phyloP scores from a whole-genome alignment of 2,797 vertebrate genomes.

The Sarcoramphus papa region DNA sequence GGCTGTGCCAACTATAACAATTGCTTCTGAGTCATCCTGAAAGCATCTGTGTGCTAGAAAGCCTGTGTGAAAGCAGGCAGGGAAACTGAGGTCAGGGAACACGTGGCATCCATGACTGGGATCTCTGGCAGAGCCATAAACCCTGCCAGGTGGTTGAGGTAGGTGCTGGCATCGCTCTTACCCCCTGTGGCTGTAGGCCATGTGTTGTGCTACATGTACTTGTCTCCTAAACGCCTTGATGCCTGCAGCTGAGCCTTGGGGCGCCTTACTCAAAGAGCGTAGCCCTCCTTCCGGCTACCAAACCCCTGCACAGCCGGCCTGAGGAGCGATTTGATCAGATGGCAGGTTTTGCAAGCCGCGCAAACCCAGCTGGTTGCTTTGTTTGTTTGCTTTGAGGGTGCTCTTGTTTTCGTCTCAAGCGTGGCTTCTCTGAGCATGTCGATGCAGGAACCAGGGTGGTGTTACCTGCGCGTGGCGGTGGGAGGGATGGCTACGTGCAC shows the following conservation, averaged over 20 bases:
- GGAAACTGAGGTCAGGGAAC: background rate
- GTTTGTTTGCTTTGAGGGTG: background rate
- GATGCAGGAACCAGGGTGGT: background rate
- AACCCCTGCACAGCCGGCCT: accelerated
- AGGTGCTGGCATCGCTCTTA: background rate
- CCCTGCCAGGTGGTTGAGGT: background rate
- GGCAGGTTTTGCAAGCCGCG: background rate
- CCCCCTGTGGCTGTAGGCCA: background rate
- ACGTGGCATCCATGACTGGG: accelerated
- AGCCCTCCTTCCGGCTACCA: background rate
- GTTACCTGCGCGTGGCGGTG: accelerated
- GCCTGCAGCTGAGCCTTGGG: background rate
- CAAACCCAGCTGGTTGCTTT: background rate
- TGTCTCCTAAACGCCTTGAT: background rate
- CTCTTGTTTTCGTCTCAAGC: background rate
- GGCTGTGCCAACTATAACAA: background rate
- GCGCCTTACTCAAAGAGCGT: background rate
- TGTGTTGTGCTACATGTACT: background rate
- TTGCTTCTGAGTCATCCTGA: background rate
- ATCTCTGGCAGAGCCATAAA: background rate
- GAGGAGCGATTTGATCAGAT: background rate
- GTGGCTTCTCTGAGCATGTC: background rate
- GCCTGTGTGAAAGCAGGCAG: background rate
- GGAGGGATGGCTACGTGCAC: background rate
- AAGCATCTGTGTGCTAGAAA: background rate